Evolutionary conservation across 2,888 invertebrate genomes (phyloP).

Genomic region (Rhimphoctona megacephalus): DNA sequence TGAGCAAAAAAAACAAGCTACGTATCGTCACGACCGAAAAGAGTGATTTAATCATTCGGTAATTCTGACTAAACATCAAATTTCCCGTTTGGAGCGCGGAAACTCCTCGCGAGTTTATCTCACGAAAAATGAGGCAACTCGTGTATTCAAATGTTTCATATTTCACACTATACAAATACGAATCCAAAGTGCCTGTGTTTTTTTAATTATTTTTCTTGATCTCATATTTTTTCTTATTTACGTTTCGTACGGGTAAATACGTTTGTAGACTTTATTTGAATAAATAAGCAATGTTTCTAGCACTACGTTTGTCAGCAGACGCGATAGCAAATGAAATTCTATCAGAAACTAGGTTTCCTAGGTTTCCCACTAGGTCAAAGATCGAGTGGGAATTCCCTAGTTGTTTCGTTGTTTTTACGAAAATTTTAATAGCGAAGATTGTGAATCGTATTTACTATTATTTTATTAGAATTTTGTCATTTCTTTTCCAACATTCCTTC

Average conservation of each 20-base stretch:
- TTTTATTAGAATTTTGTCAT: not conserved
- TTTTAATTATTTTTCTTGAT: not conserved
- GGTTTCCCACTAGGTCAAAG: no score
- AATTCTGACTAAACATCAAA: not conserved
- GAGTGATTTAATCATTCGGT: not conserved
- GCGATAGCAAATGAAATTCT: not conserved
- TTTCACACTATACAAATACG: not conserved
- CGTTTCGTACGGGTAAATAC: not conserved
- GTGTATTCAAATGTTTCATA: not conserved
- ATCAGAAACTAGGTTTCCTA: not conserved
- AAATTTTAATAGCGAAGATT: not conserved
- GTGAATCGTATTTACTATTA: not conserved
- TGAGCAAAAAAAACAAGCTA: not conserved
- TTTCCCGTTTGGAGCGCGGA: not conserved
- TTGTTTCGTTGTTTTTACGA: not conserved
- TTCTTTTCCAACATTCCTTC: not conserved
- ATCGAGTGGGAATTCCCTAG: not conserved
- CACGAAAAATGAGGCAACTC: not conserved
- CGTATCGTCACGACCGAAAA: not conserved
- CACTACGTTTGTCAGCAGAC: not conserved
- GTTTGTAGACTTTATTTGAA: not conserved
- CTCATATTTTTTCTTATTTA: not conserved
- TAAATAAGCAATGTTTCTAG: not conserved
- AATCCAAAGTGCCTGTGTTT: not conserved
- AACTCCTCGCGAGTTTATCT: not conserved